phyloP scores from a whole-genome alignment of 2,888 invertebrate genomes.

The Anodontia alba region DNA sequence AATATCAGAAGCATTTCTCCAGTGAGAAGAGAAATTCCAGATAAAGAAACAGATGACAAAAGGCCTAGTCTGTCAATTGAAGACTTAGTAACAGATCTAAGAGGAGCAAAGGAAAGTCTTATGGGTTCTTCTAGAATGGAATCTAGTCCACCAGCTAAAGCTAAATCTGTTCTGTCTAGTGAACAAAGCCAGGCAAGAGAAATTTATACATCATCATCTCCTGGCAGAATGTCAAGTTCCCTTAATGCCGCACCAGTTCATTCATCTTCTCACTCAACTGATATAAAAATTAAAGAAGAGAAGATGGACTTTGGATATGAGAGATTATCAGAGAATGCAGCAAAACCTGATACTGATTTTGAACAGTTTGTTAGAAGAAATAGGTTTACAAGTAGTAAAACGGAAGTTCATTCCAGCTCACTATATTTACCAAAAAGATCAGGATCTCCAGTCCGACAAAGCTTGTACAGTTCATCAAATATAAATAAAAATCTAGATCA shows the following conservation, averaged over 20 bases:
- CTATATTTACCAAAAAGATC: not conserved
- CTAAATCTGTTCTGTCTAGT: no score
- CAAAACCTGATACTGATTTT: not conserved
- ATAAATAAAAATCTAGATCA: not conserved
- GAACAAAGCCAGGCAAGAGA: no score
- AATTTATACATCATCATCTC: no score
- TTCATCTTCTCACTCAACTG: not conserved
- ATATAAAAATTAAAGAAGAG: slow-evolving; percentile 37
- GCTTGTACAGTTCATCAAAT: not conserved
- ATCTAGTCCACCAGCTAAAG: no score
- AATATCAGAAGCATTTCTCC: not conserved
- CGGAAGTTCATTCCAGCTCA: not conserved
- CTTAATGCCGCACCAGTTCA: not conserved
- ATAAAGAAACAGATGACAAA: not conserved
- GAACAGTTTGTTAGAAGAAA: not conserved
- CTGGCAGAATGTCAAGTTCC: no score
- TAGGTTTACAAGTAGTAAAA: not conserved
- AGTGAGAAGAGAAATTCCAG: not conserved
- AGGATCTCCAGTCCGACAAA: not conserved
- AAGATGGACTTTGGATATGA: slow-evolving; percentile 51
- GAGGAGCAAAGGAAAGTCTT: slow-evolving; percentile 5
- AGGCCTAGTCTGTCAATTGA: slow-evolving; percentile 38
- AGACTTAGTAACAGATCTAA: slow-evolving; percentile 24
- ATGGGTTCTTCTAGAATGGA: not conserved
- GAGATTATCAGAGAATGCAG: not conserved